phyloP scores from a whole-genome alignment of 1,140 invertebrate genomes.

The Saxidomus purpurata region DNA sequence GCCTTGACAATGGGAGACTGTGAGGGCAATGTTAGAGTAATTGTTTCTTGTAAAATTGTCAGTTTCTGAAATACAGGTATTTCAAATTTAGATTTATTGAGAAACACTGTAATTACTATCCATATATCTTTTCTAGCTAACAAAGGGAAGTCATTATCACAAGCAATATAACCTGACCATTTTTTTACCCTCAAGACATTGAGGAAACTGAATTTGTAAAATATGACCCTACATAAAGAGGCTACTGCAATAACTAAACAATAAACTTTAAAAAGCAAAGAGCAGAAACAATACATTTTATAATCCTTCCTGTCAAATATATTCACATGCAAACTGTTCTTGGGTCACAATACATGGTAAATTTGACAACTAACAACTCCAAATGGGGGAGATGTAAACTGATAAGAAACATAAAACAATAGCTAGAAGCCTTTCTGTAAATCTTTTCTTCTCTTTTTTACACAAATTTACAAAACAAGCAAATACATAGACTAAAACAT shows the following conservation, averaged over 20 bases:
- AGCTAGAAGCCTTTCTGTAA: neutral
- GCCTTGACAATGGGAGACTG: slow-evolving; percentile 35
- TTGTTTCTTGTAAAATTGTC: slow-evolving; percentile 65
- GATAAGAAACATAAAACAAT: slow-evolving; percentile 30
- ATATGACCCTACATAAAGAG: slow-evolving; percentile 21
- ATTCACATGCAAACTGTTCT: neutral
- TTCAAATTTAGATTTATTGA: slow-evolving; percentile 59
- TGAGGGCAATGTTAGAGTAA: slow-evolving; percentile 51
- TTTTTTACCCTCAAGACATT: slow-evolving; percentile 12
- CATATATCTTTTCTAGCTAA: slow-evolving; percentile 46
- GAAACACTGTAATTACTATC: slow-evolving; percentile 53
- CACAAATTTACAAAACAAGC: neutral
- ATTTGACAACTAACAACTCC: slow-evolving; percentile 18
- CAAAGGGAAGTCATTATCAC: slow-evolving; percentile 51
- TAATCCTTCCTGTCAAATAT: slow-evolving; percentile 30
- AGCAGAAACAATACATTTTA: slow-evolving; percentile 29
- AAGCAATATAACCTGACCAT: neutral
- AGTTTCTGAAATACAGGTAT: slow-evolving; percentile 33
- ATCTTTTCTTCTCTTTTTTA: neutral
- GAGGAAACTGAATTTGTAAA: slow-evolving; percentile 5
- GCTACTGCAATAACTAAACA: neutral
- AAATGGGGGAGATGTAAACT: slow-evolving; percentile 17
- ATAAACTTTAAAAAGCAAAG: slow-evolving; percentile 22
- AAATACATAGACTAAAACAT: neutral
- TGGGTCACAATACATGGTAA: slow-evolving; percentile 1